A percentile compares a stretch with the other conserved stretches of the same genome.
Evolutionary conservation across 2,113 vertebrate genomes (phyloP).

Genomic region (Elachura formosa): DNA sequence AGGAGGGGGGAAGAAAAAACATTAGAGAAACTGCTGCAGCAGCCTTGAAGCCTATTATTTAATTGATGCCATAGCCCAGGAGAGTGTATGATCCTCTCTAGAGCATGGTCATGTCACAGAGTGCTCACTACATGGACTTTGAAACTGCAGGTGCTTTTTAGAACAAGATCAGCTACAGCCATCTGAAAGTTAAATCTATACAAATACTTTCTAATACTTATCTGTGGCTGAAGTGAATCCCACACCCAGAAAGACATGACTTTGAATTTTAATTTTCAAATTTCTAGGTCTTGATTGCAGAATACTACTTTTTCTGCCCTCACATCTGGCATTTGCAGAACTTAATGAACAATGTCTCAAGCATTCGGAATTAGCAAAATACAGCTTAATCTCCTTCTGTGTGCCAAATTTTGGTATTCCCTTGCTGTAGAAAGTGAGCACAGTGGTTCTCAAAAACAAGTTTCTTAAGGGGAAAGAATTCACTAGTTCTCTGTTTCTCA

Average conservation of each 20-base stretch:
- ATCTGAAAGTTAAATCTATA: conserved; percentile 4
- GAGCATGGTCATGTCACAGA: not conserved
- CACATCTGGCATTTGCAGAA: conserved; percentile 32
- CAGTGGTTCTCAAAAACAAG: not conserved
- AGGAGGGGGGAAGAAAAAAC: not conserved
- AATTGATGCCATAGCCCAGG: not conserved
- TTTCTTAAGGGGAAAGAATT: not conserved
- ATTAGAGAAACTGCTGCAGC: not conserved
- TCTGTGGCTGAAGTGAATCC: not conserved
- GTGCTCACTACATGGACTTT: not conserved
- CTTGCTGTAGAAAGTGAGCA: not conserved
- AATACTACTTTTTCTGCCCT: not conserved
- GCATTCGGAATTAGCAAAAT: not conserved
- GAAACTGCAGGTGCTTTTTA: not conserved
- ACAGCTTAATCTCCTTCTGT: not conserved
- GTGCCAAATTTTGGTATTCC: not conserved
- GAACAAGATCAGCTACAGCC: not conserved
- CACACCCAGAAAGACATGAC: conserved; percentile 6
- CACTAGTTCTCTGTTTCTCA: not conserved
- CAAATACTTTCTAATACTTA: not conserved
- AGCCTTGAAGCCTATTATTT: not conserved
- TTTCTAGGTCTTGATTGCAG: not conserved
- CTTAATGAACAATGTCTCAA: not conserved
- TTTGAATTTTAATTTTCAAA: conserved; percentile 39
- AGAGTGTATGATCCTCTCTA: not conserved